These are phyloP conservation scores for Rhegmatorhina hoffmannsi DNA, from an alignment of 2,113 vertebrate genomes.

Conservation along the genomic window DNA sequence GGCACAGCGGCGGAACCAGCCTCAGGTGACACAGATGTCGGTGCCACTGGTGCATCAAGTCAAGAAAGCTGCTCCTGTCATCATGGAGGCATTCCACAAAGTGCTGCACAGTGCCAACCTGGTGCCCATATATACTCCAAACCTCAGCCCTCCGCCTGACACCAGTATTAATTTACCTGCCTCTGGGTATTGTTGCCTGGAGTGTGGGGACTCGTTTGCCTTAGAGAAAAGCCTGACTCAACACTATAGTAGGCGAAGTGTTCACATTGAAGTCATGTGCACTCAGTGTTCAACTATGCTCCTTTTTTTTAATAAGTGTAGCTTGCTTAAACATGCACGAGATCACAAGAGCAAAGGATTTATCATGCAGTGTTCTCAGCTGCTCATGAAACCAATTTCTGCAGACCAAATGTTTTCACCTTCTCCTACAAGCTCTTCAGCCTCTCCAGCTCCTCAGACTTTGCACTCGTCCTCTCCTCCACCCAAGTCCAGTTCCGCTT, in stretches of 20 bases:
- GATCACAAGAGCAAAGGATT: constrained; percentile 91
- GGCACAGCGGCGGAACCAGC: constrained; percentile 72
- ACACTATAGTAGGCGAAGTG: constrained; percentile 89
- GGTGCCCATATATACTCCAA: constrained; percentile 89
- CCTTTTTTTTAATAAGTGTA: constrained; percentile 96
- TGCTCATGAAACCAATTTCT: constrained; percentile 91
- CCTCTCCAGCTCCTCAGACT: constrained; percentile 21
- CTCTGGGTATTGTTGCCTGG: constrained; percentile 89
- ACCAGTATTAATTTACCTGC: constrained; percentile 86
- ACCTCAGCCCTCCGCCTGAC: constrained; percentile 88
- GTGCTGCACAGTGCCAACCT: constrained; percentile 89
- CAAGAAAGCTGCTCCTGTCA: constrained; percentile 79
- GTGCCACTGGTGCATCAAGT: constrained; percentile 95
- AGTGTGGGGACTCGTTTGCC: constrained; percentile 94
- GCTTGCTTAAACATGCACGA: constrained; percentile 90
- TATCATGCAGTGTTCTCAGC: constrained; percentile 96
- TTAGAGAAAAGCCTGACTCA: constrained; percentile 90
- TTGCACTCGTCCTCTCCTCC: constrained; percentile 23
- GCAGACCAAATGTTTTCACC: constrained; percentile 88
- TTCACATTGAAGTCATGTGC: constrained; percentile 94
- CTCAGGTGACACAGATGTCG: constrained; percentile 77
- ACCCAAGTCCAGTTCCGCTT: neutral
- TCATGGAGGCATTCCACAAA: constrained; percentile 87
- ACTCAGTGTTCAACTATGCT: constrained; percentile 88
- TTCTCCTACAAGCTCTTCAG: constrained; percentile 48